phyloP scores from a whole-genome alignment of 2,888 invertebrate genomes.

The Rhabditoides inermis region DNA sequence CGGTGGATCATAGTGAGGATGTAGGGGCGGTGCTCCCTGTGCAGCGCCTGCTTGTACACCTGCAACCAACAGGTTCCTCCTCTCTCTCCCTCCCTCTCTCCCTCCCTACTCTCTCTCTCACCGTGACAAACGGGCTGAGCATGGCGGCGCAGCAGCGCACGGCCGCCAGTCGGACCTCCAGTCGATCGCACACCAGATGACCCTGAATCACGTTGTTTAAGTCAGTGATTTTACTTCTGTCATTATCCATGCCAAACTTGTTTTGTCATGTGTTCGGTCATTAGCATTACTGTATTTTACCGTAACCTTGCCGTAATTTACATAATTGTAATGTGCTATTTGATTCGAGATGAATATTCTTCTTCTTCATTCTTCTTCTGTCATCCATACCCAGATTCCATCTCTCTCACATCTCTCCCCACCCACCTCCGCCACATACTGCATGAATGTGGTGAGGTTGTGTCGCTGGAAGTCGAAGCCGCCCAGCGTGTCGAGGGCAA shows the following conservation, averaged over 20 bases:
- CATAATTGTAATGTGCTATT: too few relatives aligned
- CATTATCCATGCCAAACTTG: neutral
- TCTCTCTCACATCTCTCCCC: too few relatives aligned
- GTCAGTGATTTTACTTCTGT: neutral
- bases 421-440: slow-evolving; percentile 44
- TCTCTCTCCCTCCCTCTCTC: slow-evolving; percentile 11
- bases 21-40: slow-evolving; percentile 22
- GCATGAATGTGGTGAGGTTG: slow-evolving; percentile 44
- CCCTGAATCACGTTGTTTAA: slow-evolving; percentile 29
- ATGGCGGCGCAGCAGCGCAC: slow-evolving; percentile 85
- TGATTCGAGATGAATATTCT: too few relatives aligned
- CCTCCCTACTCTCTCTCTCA: slow-evolving; percentile 19
- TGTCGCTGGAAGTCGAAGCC: slow-evolving; percentile 64
- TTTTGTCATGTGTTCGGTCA: too few relatives aligned
- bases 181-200: slow-evolving; percentile 73
- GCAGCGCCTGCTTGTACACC: slow-evolving; percentile 19
- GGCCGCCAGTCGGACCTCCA: slow-evolving; percentile 83
- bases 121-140: slow-evolving; percentile 70
- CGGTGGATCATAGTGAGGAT: slow-evolving; percentile 78
- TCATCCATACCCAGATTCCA: too few relatives aligned
- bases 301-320: too few relatives aligned
- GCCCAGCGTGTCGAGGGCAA: slow-evolving; percentile 84
- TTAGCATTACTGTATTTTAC: too few relatives aligned
- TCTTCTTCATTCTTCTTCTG: too few relatives aligned
- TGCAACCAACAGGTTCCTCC: neutral